Base-by-base conservation (phyloP, 2,888 invertebrate genomes). In the Stenichneumon culpator region DNA sequence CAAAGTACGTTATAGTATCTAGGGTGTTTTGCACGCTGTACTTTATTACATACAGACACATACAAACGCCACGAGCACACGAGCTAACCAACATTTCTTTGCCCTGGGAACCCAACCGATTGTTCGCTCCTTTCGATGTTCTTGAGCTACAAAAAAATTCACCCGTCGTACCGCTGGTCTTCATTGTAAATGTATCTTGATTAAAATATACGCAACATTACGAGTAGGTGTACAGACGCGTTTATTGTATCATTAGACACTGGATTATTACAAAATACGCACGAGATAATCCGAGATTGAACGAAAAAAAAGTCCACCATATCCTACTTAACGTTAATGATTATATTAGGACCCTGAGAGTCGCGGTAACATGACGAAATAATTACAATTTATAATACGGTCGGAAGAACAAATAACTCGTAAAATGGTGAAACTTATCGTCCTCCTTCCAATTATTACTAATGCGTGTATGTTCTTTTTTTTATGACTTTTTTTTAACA, bases 101-200 rank as follows among this genome's bases (percentile, higher is more conserved):
- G 63, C 70, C 72, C 79, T 88, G 89, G 88, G 89, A 92, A 91
- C 83, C 72, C 44, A 79, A 86, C 78, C 86, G 84, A 89, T 89
- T 88, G 86, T 86, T 83, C 87, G 82, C 88, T 88, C 85, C 89
- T 91, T 92, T 90, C 88, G 88, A 89, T 82, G 86, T 83, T 86
- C 82, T 91, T 90, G 89, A 88, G 88, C 89, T 90, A 90, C 86
- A 85, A 82, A 88, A 90, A 80, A 86, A 80, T 57, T 50, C 67
- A 44, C 60, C 36, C 57, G 47, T 9, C n/a, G 57, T 67, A 47
- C 16, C 63, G 67, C 11, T 50, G 63, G 60, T 78, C 67, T 82
- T 78, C 60, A 79, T 73, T 78, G 73, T 54, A 25, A 9, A 65
- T 57, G 50, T 68, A 67, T 78, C 78, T 82, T 70, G 82, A 82